These are phyloP conservation scores for Nycticorax nycticorax DNA, from an alignment of 2,113 vertebrate genomes.

Conservation along the genomic window DNA sequence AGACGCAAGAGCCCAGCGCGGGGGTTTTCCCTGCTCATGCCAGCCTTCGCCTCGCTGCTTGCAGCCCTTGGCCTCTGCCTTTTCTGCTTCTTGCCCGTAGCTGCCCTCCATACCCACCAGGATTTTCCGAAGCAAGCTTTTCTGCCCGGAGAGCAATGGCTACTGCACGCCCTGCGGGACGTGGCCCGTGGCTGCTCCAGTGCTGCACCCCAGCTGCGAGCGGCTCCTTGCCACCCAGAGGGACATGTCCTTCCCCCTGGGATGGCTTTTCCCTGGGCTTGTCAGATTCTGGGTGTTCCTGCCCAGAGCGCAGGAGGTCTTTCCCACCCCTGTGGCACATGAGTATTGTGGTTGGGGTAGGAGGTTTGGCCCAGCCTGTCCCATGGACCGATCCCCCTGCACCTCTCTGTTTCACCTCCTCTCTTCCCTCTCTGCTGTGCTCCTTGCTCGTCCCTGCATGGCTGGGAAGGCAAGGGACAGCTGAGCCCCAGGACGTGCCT, in stretches of 20 bases:
- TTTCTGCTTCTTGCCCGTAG: neutral
- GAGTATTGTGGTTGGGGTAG: too few relatives aligned
- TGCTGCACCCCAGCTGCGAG: neutral
- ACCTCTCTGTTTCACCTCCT: neutral
- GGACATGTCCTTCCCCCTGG: fast-evolving
- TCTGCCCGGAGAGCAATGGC: neutral
- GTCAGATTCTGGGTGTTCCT: too few relatives aligned
- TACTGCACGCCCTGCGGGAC: fast-evolving
- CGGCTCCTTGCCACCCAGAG: fast-evolving
- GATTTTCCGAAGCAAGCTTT: neutral
- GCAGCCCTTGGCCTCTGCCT: neutral
- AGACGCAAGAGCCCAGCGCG: neutral
- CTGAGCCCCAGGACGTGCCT: neutral
- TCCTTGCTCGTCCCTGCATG: neutral
- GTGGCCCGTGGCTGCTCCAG: neutral
- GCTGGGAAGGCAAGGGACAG: neutral
- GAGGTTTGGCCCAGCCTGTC: neutral
- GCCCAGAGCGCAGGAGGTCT: too few relatives aligned
- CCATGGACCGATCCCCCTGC: neutral
- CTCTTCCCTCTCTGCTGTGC: neutral
- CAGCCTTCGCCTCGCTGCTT: neutral
- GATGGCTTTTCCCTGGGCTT: neutral
- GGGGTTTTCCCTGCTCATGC: neutral
- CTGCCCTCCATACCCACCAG: neutral
- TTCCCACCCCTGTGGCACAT: neutral